phyloP scores from a whole-genome alignment of 2,113 vertebrate genomes.

The Poeciliopsis occidentalis region DNA sequence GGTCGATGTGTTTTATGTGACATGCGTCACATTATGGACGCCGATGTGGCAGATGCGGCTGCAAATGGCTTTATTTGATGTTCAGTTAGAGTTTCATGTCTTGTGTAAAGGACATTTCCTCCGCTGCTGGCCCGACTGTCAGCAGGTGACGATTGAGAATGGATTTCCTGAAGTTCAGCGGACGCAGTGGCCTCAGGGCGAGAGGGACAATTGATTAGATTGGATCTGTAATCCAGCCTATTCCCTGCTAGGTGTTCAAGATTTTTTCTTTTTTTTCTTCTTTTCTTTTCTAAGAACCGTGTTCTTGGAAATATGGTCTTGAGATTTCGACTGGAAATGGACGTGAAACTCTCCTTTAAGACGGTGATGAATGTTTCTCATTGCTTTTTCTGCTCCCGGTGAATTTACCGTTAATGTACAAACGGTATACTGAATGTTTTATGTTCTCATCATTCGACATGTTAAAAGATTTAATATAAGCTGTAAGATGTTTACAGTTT shows the following conservation, averaged over 20 bases:
- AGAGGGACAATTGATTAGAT: conserved; percentile 55
- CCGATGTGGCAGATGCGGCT: conserved; percentile 26
- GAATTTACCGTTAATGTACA: neutral
- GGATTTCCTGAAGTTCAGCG: conserved; percentile 32
- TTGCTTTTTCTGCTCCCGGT: neutral
- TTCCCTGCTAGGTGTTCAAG: conserved; percentile 6
- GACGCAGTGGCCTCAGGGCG: conserved; percentile 24
- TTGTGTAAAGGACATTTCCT: neutral
- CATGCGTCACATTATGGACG: conserved; percentile 22
- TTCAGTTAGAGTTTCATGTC: conserved; percentile 15
- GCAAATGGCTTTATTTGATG: conserved; percentile 34
- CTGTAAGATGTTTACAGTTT: neutral
- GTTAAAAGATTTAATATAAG: neutral
- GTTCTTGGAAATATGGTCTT: neutral
- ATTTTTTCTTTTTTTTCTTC: neutral
- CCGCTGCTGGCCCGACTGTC: conserved; percentile 32
- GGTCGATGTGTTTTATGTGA: conserved; percentile 29
- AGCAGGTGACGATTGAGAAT: conserved; percentile 36
- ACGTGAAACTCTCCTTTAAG: neutral
- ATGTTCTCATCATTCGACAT: neutral
- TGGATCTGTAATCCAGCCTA: neutral
- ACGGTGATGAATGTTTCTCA: neutral
- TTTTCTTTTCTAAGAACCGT: neutral
- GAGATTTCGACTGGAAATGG: neutral
- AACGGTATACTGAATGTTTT: neutral